A percentile compares a stretch with the other conserved stretches of the same genome.
These are phyloP conservation scores for Pungitius pungitius DNA, from an alignment of 2,113 vertebrate genomes.

Conservation along the genomic window DNA sequence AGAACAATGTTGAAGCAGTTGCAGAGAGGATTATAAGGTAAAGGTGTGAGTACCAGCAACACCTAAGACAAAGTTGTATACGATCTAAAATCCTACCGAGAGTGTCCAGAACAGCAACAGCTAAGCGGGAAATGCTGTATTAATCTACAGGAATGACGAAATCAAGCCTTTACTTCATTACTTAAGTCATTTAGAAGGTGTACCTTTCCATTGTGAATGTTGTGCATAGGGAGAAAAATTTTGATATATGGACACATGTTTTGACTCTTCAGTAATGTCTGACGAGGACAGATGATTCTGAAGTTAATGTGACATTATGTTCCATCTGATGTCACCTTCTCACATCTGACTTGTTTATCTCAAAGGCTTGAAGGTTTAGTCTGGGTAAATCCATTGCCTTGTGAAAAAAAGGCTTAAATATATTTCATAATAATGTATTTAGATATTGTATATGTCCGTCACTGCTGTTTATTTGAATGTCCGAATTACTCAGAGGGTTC, in stretches of 20 bases:
- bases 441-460: slow-evolving; percentile 20
- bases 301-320: slow-evolving; percentile 20
- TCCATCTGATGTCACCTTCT: slow-evolving; percentile 21
- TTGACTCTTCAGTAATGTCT: background rate
- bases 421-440: slow-evolving; percentile 9
- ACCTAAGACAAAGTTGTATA: background rate
- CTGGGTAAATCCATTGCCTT: slow-evolving; percentile 17
- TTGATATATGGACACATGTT: background rate
- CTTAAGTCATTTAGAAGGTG: background rate
- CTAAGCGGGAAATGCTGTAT: background rate
- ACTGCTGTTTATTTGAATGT: slow-evolving; percentile 20
- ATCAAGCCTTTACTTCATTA: background rate
- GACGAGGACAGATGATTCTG: background rate
- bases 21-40: background rate
- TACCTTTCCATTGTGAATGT: background rate
- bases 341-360: slow-evolving; percentile 3
- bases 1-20: background rate
- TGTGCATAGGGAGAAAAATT: background rate
- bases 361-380: slow-evolving; percentile 16
- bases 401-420: slow-evolving; percentile 8
- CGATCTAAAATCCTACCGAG: too few species aligned
- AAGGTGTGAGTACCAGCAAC: background rate
- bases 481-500: slow-evolving; percentile 10
- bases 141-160: background rate
- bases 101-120: too few species aligned